A percentile compares a stretch with the other conserved stretches of the same genome.
These are phyloP conservation scores for Fringilla coelebs DNA, from an alignment of 2,797 vertebrate genomes.

Conservation along the genomic window DNA sequence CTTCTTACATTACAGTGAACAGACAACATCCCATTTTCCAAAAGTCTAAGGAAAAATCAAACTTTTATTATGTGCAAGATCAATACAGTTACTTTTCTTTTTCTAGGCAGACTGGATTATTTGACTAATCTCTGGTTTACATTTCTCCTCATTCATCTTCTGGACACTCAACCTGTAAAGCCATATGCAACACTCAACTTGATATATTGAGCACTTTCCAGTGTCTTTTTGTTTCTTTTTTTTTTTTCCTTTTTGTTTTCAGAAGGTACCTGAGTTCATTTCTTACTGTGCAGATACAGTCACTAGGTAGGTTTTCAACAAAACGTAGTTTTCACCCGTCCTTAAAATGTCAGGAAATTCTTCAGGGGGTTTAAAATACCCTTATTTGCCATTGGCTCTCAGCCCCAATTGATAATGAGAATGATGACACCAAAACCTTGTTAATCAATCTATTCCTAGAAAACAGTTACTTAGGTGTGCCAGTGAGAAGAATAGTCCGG, in stretches of 20 bases:
- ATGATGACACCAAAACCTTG: not conserved
- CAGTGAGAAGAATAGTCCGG: not conserved
- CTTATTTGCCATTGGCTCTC: not conserved
- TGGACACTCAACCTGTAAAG: not conserved
- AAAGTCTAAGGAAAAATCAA: not conserved
- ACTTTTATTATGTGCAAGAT: not conserved
- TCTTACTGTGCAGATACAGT: not conserved
- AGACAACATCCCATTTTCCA: not conserved
- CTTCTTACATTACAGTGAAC: not conserved
- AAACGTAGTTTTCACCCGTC: not conserved
- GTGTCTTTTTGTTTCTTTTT: too few species aligned
- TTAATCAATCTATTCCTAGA: not conserved
- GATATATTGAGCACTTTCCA: not conserved
- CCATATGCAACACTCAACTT: not conserved
- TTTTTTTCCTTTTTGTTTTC: not conserved
- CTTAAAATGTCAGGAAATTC: not conserved
- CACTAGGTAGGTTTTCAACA: not conserved
- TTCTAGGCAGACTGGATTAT: not conserved
- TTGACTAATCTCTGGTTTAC: not conserved
- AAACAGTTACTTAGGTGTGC: not conserved
- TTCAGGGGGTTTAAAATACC: not conserved
- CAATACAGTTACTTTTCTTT: not conserved
- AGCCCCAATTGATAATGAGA: not conserved
- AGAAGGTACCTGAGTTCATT: not conserved
- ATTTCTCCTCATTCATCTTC: not conserved